Percentiles rank a stretch among this genome's conserved stretches.
phyloP scores from a whole-genome alignment of 2,888 invertebrate species.

The Apodemia mormo region DNA sequence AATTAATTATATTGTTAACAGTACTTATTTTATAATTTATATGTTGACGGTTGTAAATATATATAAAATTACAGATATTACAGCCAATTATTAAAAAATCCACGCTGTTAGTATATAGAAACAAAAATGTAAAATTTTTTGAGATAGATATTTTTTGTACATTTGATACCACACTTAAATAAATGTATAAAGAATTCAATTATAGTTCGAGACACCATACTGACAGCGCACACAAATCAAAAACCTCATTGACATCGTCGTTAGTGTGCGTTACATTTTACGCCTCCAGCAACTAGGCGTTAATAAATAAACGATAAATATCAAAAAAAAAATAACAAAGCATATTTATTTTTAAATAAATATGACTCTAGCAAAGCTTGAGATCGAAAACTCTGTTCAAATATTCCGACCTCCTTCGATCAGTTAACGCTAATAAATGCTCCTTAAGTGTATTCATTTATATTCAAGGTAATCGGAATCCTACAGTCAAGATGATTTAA shows the following conservation, averaged over 20 bases:
- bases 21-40: no score
- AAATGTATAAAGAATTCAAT: neutral
- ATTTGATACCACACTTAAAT: no score
- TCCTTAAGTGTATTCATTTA: neutral
- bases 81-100: no score
- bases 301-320: conserved; percentile 18
- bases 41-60: no score
- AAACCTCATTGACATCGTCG: neutral
- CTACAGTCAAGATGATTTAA: neutral
- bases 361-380: conserved; percentile 39
- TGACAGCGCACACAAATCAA: neutral
- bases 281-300: conserved; percentile 1
- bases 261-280: neutral
- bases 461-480: conserved; percentile 2
- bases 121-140: no score
- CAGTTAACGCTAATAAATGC: conserved; percentile 23
- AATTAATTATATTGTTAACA: no score
- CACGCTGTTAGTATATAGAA: no score
- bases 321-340: conserved; percentile 19
- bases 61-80: no score
- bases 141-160: no score
- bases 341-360: conserved; percentile 23
- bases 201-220: neutral
- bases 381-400: conserved; percentile 40
- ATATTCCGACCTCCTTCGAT: conserved; percentile 33